Evolutionary conservation across 2,113 vertebrate genomes (phyloP).

Genomic region (Ochotona princeps): DNA sequence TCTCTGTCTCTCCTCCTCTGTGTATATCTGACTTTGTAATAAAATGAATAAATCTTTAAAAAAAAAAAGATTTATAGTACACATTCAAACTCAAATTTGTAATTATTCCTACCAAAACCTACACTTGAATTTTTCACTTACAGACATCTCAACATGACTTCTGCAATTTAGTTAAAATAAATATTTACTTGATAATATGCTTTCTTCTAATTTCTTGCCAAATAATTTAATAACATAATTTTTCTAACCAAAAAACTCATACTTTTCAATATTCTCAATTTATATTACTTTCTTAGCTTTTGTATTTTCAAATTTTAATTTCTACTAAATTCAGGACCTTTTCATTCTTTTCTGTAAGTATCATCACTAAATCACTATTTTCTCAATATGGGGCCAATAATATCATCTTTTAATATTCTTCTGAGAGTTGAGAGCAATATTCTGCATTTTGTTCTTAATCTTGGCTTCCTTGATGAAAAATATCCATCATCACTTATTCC

Average conservation of each 20-base stretch:
- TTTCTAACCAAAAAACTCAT: background rate
- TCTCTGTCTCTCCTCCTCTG: no score
- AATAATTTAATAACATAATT: conserved; percentile 27
- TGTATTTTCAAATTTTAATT: background rate
- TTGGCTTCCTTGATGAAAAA: background rate
- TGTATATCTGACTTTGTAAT: no score
- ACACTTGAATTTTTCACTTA: conserved; percentile 25
- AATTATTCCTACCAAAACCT: background rate
- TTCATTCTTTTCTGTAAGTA: background rate
- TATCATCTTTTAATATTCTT: conserved; percentile 4
- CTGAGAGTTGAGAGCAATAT: background rate
- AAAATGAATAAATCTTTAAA: no score
- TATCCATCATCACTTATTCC: background rate
- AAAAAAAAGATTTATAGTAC: background rate
- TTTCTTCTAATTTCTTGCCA: conserved; percentile 44
- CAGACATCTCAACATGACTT: conserved; percentile 12
- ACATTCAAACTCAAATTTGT: background rate
- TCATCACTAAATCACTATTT: background rate
- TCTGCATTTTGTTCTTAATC: background rate
- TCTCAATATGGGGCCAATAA: background rate
- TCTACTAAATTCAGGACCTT: background rate
- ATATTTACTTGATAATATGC: background rate
- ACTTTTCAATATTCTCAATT: conserved; percentile 54
- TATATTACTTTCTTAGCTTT: background rate
- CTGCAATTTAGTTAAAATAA: conserved; percentile 36